Evolutionary conservation across 1,140 invertebrate species (phyloP), one percentile per base, ranked within the genome.

Genomic region (Zeugodacus cucurbitae): DNA sequence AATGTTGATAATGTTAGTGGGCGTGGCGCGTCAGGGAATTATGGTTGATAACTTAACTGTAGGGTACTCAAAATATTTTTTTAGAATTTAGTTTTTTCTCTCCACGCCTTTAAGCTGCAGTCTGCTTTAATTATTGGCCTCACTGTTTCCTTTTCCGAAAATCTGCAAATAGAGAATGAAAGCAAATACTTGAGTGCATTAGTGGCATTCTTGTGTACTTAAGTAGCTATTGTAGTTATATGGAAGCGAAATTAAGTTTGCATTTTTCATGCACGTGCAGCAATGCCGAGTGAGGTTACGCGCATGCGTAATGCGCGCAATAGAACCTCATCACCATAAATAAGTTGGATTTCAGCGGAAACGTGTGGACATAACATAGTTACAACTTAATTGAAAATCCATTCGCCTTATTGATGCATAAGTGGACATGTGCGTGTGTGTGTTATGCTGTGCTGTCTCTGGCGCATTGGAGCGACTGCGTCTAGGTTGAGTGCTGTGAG

Each of bases 341-440:
- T 82, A 82, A 82, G 26, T 82, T 82, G 74, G 41, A 54, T 82
- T 82, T 82, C 74, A 26, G 20, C 41, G 74, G 74, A 82, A 82
- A 82, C 20, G 74, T 82, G 74, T 48, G 41, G 74, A 82, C 41
- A 82, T 48, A n/a, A 48, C 37, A 82, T 82, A 82, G 74, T 34
- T 82, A 82, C 74, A 82, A 82, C 74, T 82, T 82, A 82, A 82
- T 82, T 82, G 74, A 82, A 82, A 82, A 82, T 82, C 74, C 74
- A 82, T 48, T 82, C n/a, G 41, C 74, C 74, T 82, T 82, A 48
- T 82, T 82, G 41, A 82, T 82, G n/a, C n/a, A 26, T 82, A 82
- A 82, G 20, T 82, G 37, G 22, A 37, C 41, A 82, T 11, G 22
- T 29, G 41, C 41, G 22, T 10, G n/a, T n/a, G n/a, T n/a, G n/a